Percentiles rank a stretch among this genome's conserved stretches.
phyloP scores from a whole-genome alignment of 2,888 invertebrate genomes.

The Oscheius sp. region DNA sequence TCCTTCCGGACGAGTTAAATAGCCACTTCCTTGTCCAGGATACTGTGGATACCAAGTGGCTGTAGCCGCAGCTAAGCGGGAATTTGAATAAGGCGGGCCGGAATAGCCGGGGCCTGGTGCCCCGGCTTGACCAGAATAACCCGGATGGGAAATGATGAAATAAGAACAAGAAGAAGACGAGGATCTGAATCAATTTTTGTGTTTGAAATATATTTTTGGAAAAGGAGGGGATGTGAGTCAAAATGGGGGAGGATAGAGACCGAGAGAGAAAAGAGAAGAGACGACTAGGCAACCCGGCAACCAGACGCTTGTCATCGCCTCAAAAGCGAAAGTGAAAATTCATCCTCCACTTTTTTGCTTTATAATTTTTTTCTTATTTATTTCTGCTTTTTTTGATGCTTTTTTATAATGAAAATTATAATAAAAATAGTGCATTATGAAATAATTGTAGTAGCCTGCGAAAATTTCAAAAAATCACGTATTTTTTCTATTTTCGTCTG shows the following conservation, averaged over 20 bases:
- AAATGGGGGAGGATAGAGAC: not conserved
- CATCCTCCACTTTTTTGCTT: not conserved
- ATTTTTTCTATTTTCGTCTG: no score
- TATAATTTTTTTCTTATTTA: not conserved
- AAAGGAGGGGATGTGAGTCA: no score
- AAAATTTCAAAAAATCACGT: no score
- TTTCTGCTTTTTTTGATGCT: not conserved
- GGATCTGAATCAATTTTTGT: not conserved
- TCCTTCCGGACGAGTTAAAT: conserved; percentile 5
- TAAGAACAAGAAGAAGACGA: not conserved
- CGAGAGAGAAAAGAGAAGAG: not conserved
- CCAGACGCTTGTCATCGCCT: no score
- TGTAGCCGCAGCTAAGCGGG: conserved; percentile 38
- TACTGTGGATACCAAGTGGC: conserved; percentile 51
- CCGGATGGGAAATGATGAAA: conserved; percentile 35
- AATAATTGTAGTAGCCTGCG: no score
- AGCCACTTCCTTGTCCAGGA: conserved; percentile 37
- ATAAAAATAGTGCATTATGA: no score
- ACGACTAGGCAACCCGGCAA: not conserved
- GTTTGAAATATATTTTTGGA: no score
- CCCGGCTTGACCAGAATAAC: conserved; percentile 26
- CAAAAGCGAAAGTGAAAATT: no score
- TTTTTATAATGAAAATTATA: not conserved
- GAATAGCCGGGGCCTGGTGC: conserved; percentile 6
- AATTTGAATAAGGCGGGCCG: conserved; percentile 2